Evolutionary conservation across 2,113 vertebrate species (phyloP).

Genomic region (Mungos mungo): DNA sequence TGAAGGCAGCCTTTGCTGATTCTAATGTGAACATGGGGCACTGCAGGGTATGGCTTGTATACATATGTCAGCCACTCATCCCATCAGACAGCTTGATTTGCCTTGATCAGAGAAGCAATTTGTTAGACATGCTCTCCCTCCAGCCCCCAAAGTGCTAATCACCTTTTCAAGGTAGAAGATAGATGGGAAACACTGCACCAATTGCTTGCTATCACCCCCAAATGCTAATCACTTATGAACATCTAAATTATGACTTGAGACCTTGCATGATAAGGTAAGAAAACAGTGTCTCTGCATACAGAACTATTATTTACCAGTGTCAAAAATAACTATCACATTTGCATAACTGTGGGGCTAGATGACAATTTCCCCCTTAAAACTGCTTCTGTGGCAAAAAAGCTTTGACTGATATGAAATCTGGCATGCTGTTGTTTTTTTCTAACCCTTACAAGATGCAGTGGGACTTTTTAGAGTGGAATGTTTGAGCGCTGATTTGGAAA

Average conservation of each 20-base stretch:
- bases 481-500: slow-evolving; percentile 38
- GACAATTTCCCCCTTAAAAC: slow-evolving; percentile 80
- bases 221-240: slow-evolving; percentile 80
- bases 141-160: slow-evolving; percentile 73
- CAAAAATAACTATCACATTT: slow-evolving; percentile 84
- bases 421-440: slow-evolving; percentile 48
- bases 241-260: slow-evolving; percentile 78
- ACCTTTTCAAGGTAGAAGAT: slow-evolving; percentile 70
- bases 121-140: slow-evolving; percentile 35
- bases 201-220: slow-evolving; percentile 71
- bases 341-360: slow-evolving; percentile 78
- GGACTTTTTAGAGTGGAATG: neutral
- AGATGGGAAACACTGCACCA: slow-evolving; percentile 60
- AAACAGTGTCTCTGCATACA: slow-evolving; percentile 71
- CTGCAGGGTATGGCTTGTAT: neutral
- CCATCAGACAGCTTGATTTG: slow-evolving; percentile 67
- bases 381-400: slow-evolving; percentile 80
- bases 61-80: slow-evolving; percentile 36
- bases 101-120: slow-evolving; percentile 80
- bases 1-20: slow-evolving; percentile 33
- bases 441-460: slow-evolving; percentile 47
- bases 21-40: neutral
- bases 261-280: slow-evolving; percentile 75
- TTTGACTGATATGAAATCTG: slow-evolving; percentile 64
- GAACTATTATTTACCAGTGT: slow-evolving; percentile 83